Evolutionary conservation across 2,888 invertebrate genomes (phyloP).

Genomic region (Pseudococcus jackbeardsleyi): DNA sequence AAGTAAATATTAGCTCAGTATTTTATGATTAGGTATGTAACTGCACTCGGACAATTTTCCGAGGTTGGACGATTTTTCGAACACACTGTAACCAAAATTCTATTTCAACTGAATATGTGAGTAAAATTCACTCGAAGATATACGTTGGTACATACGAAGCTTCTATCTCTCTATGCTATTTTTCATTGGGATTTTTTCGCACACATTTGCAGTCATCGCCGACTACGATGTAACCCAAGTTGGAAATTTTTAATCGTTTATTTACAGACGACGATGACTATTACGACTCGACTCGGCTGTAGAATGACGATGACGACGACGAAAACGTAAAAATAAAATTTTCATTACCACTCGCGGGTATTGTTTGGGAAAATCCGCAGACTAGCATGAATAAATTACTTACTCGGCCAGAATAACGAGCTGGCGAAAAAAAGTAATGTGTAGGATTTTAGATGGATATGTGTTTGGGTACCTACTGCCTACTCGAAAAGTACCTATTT

Average conservation of each 20-base stretch:
- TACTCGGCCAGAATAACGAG: conserved; percentile 27
- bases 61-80: background rate
- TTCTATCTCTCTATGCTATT: background rate
- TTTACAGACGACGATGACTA: conserved; percentile 27
- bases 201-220: background rate
- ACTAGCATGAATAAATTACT: conserved; percentile 37
- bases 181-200: background rate
- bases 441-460: background rate
- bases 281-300: background rate
- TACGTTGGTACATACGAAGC: background rate
- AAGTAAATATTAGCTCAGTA: no score
- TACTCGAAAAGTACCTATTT: no score
- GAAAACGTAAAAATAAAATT: conserved; percentile 32
- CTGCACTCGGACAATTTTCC: background rate
- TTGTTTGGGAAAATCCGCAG: conserved; percentile 33
- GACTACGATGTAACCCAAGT: background rate
- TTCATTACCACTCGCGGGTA: conserved; percentile 9
- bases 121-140: background rate
- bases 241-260: conserved; percentile 37
- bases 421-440: background rate
- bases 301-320: background rate
- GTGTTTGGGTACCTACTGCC: no score
- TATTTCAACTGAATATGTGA: background rate
- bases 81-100: background rate
- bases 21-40: no score